Evolutionary conservation across 2,888 invertebrate species (phyloP).

Genomic region (Halictus quadricinctus): DNA sequence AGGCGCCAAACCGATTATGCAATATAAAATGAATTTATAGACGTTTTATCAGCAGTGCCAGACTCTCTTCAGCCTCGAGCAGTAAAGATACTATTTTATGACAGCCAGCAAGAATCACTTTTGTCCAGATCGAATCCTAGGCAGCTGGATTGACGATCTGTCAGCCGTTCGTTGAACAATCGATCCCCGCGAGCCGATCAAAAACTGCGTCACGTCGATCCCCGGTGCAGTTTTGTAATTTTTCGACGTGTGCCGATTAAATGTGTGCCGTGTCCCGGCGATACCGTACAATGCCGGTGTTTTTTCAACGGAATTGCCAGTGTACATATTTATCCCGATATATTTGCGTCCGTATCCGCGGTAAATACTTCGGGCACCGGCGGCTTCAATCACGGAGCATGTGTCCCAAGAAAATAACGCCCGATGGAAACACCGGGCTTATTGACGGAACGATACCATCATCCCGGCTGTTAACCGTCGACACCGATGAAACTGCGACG

Average conservation of each 20-base stretch:
- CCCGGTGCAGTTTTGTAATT: background rate
- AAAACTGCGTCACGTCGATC: slow-evolving; percentile 13
- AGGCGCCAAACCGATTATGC: too few relatives aligned
- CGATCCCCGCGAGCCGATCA: background rate
- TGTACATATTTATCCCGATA: slow-evolving; percentile 11
- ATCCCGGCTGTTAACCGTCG: background rate
- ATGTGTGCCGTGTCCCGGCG: background rate
- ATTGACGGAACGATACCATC: slow-evolving; percentile 13
- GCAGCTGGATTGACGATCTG: background rate
- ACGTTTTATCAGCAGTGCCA: background rate
- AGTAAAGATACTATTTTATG: background rate
- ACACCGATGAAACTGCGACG: background rate
- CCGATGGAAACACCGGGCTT: background rate
- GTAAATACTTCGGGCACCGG: background rate
- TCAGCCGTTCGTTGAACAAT: background rate
- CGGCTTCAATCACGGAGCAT: slow-evolving; percentile 2
- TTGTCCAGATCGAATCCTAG: background rate
- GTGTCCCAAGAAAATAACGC: slow-evolving; percentile 5
- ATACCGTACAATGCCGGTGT: background rate
- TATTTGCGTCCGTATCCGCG: background rate
- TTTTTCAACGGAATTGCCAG: background rate
- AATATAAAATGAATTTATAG: background rate
- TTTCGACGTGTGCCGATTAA: slow-evolving; percentile 13
- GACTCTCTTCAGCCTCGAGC: background rate
- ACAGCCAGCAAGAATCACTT: background rate